These are phyloP conservation scores for Sarcophilus harrisii DNA, from an alignment of 2,797 vertebrate species.

Conservation along the genomic window DNA sequence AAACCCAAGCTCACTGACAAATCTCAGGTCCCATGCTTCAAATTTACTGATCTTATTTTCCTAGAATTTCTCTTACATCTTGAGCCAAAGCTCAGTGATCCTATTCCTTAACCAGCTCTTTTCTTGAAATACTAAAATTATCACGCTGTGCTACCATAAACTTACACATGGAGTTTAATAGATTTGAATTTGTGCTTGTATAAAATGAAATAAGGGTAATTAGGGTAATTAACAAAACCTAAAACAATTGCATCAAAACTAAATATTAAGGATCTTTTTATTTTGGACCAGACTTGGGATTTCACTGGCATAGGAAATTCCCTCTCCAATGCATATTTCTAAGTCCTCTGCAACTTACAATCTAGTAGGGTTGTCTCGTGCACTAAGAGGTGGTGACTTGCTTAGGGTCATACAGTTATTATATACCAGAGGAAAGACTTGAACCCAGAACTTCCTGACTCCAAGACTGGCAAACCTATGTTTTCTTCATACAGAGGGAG, in stretches of 20 bases:
- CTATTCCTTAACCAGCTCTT: background rate
- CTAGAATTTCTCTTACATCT: conserved; percentile 3
- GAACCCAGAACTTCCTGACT: background rate
- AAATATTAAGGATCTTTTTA: conserved; percentile 10
- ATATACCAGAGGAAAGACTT: background rate
- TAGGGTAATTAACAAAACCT: background rate
- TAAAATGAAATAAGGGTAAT: conserved; percentile 28
- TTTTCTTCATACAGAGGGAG: background rate
- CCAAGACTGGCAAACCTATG: background rate
- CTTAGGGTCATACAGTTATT: background rate
- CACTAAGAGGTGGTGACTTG: background rate
- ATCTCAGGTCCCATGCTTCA: background rate
- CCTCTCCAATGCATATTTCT: background rate
- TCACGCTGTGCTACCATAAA: background rate
- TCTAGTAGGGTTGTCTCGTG: background rate
- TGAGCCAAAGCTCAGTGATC: background rate
- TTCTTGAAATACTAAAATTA: background rate
- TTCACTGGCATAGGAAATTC: background rate
- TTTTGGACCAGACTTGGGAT: background rate
- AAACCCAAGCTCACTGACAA: background rate
- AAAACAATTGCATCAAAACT: background rate
- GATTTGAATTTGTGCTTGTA: background rate
- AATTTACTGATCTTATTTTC: background rate
- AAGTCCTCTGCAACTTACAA: background rate
- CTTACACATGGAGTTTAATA: background rate